A percentile compares a stretch with the other conserved stretches of the same genome.
Conservation (phyloP, 2,113 vertebrate species). For the Solenodon paradoxus region DNA sequence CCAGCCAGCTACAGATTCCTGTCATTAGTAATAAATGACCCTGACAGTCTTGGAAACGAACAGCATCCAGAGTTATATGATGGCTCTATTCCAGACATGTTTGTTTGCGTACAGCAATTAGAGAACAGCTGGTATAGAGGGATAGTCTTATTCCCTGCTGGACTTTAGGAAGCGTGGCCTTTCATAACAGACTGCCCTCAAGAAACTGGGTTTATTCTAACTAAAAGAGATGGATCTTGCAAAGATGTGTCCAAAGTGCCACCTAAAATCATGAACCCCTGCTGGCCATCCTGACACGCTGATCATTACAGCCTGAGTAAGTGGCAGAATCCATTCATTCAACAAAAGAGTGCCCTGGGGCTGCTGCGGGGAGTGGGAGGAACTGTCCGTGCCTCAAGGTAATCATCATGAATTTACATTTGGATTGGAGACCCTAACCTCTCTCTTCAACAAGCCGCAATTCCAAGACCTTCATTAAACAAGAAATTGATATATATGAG, state of each 20-base stretch:
- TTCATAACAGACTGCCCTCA: conserved; percentile 20
- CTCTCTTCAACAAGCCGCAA: background rate
- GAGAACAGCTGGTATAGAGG: conserved; percentile 33
- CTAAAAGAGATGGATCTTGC: background rate
- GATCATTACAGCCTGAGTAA: background rate
- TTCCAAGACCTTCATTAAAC: background rate
- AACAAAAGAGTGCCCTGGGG: background rate
- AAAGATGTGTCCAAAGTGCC: background rate
- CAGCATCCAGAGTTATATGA: conserved; percentile 8
- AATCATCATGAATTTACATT: background rate
- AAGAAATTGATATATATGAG: background rate
- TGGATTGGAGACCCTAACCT: background rate
- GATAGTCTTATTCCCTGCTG: background rate
- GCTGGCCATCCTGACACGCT: background rate
- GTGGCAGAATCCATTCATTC: background rate
- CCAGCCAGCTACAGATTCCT: conserved; percentile 21
- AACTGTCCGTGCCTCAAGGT: background rate
- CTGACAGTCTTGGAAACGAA: conserved; percentile 36
- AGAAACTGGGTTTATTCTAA: conserved; percentile 7
- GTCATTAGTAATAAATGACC: conserved; percentile 65
- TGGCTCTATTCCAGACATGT: conserved; percentile 54
- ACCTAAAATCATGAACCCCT: background rate
- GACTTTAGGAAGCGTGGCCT: conserved; percentile 28
- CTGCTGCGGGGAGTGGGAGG: background rate
- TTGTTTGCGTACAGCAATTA: conserved; percentile 61